Base-by-base conservation (phyloP, 2,797 vertebrate genomes). In the Anomalospiza imberbis region DNA sequence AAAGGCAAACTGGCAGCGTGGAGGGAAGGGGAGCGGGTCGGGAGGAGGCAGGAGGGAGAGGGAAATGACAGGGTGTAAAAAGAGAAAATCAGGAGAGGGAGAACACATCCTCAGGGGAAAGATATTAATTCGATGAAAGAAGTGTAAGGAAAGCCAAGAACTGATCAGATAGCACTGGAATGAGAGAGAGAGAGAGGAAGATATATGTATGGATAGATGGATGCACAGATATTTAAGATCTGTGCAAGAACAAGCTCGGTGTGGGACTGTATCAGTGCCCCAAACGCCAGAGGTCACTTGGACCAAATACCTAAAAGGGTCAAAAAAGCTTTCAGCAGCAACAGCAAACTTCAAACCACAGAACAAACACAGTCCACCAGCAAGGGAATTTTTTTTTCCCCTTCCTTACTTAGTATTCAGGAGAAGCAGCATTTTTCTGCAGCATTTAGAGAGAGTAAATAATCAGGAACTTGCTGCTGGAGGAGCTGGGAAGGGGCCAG, bases 361-460 rank as follows among this genome's bases (percentile, higher is more conserved):
- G 70, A 65, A 62, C 48, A 85, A 91, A 89, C 55, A 84, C 45
- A 60, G 58, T 53, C 58, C 55, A 55, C 58, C 55, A 55, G 60
- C 51, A 88, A 78, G 51, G 19, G 15, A 86, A 81, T 50, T 1
- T 40, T 40, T 40, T 13, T 40, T 40, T 34, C 8, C 25, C 18
- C 1, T 42, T 74, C 11, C 51, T 70, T 79, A 55, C n/a, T 95
- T 93, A 87, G 71, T 67, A 96, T 95, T 91, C 93, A 92, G 78
- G 66, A 76, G 89, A 71, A 89, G 86, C 74, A 80, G 71, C 77
- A 38, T 85, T 95, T 89, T 94, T 73, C 77, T 91, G 85, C 77
- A 95, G 90, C 63, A 32, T 94, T 87, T 87, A 24, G 71, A 36
- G 71, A 40, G 60, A 91, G 63, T 76, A 91, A 92, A 94, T 95